A percentile compares a stretch with the other conserved stretches of the same genome.
Conservation (phyloP, 2,888 invertebrate species). For the Stenodema calcarata region DNA sequence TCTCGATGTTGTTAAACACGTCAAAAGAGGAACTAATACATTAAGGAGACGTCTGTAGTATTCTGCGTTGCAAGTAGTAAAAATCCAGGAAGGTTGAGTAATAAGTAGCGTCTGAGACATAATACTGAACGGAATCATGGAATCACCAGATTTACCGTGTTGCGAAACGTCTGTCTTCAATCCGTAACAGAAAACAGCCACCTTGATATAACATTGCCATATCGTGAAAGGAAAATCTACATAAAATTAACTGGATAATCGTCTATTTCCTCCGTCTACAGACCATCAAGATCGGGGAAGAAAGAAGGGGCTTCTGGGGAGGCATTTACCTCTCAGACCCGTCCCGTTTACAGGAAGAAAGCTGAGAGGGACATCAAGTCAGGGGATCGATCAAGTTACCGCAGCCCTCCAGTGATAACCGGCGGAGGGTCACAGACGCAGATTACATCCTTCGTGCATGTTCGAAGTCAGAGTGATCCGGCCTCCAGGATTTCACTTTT, state of each 20-base stretch:
- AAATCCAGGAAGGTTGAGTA: too few relatives aligned
- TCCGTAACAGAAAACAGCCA: not conserved
- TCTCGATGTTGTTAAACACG: too few relatives aligned
- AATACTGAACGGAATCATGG: too few relatives aligned
- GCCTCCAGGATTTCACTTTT: conserved; percentile 9
- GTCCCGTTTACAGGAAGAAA: conserved; percentile 9
- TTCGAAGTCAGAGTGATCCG: not conserved
- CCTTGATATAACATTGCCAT: not conserved
- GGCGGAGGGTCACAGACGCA: not conserved
- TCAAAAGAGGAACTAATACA: too few relatives aligned
- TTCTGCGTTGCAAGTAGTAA: too few relatives aligned
- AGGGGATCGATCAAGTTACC: conserved; percentile 10
- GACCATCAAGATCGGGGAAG: not conserved
- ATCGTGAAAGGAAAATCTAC: not conserved
- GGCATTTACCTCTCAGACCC: not conserved
- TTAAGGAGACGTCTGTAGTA: too few relatives aligned
- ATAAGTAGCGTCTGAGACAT: too few relatives aligned
- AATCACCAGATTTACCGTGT: not conserved
- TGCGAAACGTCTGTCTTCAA: not conserved
- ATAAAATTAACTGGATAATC: not conserved
- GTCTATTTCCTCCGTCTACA: not conserved
- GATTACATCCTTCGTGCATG: conserved; percentile 6
- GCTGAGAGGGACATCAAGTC: not conserved
- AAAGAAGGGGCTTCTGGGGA: not conserved
- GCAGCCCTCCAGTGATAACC: not conserved